Evolutionary conservation across 2,113 vertebrate species (phyloP), one percentile per base, ranked within the genome.

Genomic region (Poeciliopsis turrubarensis): DNA sequence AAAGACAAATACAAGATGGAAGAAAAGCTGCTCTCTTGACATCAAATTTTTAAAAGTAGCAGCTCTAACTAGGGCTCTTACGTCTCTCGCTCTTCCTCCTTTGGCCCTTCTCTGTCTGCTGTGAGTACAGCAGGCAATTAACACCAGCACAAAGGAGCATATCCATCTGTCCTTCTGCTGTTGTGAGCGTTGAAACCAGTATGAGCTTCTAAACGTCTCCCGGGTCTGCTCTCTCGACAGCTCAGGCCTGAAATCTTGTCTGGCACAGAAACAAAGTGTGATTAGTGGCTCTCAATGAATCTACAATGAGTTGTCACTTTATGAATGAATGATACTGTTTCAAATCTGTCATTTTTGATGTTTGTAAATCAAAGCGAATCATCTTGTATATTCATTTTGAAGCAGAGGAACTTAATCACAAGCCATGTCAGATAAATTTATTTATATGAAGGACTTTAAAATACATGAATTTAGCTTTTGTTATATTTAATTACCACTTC

Each of bases 241-340:
- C 51, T 69, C 12, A 32, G 65, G 68, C 72, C 19, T 54, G 68
- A 76, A 75, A 74, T 65, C 75, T 41, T 72, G 41, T 76, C 60
- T 86, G 47, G 65, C 65, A 71, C 22, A 15, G 39, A 74, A 5
- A 61, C 69, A 86, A 64, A 67, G 75, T 74, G 77, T 73, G 70
- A 82, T 39, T 22, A 27, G 72, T 60, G 72, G 11, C 25, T 71
- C 51, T 72, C 60, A 13, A 4, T 74, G 17, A 60, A 61, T 73
- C 62, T 60, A 68, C 73, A 68, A 72, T 67, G 68, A 88, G 73
- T 65, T 79, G 72, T 79, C 78, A 32, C 47, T 37, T 73, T 73
- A 30, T 29, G 80, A 77, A 89, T 87, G 44, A 89, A 80, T 80
- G 80, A 79, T 68, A 70, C 61, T 60, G 65, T 86, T 89, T 88